Conservation (phyloP, 1,140 invertebrate genomes). For the Drosophila repleta region DNA sequence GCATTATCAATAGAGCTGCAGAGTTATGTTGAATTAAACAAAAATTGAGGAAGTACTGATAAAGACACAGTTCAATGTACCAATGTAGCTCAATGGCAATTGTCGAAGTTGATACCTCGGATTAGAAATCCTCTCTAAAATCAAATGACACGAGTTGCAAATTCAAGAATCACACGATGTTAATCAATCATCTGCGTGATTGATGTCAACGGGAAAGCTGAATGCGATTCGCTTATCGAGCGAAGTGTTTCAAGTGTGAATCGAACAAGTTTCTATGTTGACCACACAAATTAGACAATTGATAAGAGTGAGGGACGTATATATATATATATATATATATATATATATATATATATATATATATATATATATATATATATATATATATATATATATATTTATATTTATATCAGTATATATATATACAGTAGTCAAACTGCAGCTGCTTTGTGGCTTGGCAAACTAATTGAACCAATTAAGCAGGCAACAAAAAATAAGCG, state of each 20-base stretch:
- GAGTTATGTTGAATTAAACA: neutral
- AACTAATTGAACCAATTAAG: conserved; percentile 43
- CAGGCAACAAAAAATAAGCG: conserved; percentile 7
- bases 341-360: no score
- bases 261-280: conserved; percentile 59
- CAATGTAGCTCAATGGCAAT: neutral
- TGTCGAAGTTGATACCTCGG: neutral
- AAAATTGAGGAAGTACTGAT: conserved; percentile 23
- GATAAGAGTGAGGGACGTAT: conserved; percentile 15
- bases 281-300: conserved; percentile 64
- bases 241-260: conserved; percentile 48
- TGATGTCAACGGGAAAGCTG: conserved; percentile 41
- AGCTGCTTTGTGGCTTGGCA: conserved; percentile 15
- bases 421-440: neutral
- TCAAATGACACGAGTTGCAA: conserved; percentile 3
- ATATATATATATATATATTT: no score
- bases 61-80: conserved; percentile 31
- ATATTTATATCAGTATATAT: no score
- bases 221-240: conserved; percentile 30
- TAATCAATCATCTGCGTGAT: conserved; percentile 51
- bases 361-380: no score
- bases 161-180: conserved; percentile 29
- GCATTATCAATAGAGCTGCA: conserved; percentile 12
- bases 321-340: neutral
- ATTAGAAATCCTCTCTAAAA: neutral